Evolutionary conservation across 1,140 invertebrate genomes (phyloP).

Genomic region (Hydropsyche tenuis): DNA sequence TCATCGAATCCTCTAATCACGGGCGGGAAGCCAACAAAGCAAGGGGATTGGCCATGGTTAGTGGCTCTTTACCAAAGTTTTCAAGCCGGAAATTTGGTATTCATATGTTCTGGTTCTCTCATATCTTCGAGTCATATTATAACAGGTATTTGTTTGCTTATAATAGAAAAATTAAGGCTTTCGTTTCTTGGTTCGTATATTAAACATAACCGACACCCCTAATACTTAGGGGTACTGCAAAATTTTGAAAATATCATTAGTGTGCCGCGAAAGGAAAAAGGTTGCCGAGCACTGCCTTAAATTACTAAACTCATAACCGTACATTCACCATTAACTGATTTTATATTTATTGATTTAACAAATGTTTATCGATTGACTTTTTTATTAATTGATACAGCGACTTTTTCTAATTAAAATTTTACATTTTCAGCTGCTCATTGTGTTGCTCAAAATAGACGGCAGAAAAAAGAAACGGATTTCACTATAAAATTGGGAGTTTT

Average conservation of each 20-base stretch:
- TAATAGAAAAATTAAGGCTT: too few relatives aligned
- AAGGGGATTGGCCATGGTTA: slow-evolving; percentile 9
- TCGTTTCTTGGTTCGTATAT: too few relatives aligned
- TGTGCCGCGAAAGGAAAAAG: too few relatives aligned
- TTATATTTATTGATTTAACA: too few relatives aligned
- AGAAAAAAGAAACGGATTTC: neutral
- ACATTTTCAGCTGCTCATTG: slow-evolving; percentile 13
- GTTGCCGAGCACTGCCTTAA: too few relatives aligned
- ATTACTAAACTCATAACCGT: too few relatives aligned
- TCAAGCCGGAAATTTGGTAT: neutral
- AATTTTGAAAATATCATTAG: too few relatives aligned
- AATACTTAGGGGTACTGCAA: too few relatives aligned
- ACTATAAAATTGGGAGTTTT: neutral
- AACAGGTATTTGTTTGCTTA: neutral
- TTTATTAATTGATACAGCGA: too few relatives aligned
- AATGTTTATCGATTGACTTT: too few relatives aligned
- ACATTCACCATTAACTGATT: too few relatives aligned
- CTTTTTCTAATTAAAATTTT: neutral
- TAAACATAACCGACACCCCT: too few relatives aligned
- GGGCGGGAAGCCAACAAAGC: neutral
- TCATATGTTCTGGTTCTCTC: slow-evolving; percentile 8
- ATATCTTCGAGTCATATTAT: neutral
- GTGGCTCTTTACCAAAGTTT: neutral
- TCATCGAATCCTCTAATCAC: neutral
- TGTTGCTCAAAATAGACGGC: neutral